These are phyloP conservation scores for Hydrocynus forskahlii DNA, from an alignment of 2,797 vertebrate genomes.

Conservation along the genomic window DNA sequence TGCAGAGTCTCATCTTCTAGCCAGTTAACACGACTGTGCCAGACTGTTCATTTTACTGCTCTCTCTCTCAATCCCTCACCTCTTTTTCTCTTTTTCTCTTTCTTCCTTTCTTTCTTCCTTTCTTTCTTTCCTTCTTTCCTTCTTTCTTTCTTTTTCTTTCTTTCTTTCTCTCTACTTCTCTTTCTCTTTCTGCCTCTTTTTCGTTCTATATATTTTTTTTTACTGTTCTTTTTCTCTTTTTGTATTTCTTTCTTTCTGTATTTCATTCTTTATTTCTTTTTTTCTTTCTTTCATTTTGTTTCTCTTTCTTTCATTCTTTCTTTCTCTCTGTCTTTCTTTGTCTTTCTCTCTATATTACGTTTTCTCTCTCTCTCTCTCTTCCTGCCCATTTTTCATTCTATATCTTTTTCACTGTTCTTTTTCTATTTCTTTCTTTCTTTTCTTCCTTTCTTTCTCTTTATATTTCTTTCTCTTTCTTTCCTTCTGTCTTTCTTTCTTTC, in stretches of 20 bases:
- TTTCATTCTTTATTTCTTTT: too few relatives aligned
- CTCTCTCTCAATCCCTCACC: not conserved
- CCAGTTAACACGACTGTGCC: slow-evolving; percentile 55
- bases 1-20: slow-evolving; percentile 54
- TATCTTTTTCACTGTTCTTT: slow-evolving; percentile 31
- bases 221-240: too few relatives aligned
- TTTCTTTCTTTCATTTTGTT: too few relatives aligned
- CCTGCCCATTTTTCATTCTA: not conserved
- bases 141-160: not conserved
- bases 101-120: not conserved
- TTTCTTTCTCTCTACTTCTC: not conserved
- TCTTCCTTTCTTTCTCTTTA: not conserved
- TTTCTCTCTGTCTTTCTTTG: too few relatives aligned
- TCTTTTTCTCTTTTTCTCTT: too few relatives aligned
- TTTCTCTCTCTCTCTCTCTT: not conserved
- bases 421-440: not conserved
- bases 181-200: too few relatives aligned
- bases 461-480: not conserved
- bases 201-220: too few relatives aligned
- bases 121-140: not conserved
- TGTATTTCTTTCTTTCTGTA: too few relatives aligned
- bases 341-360: too few relatives aligned
- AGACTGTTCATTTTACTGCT: slow-evolving; percentile 53
- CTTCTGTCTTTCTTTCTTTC: not conserved
- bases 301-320: too few relatives aligned